Evolutionary conservation across 1,140 invertebrate genomes (phyloP).

Genomic region (Drosophila bipectinata): DNA sequence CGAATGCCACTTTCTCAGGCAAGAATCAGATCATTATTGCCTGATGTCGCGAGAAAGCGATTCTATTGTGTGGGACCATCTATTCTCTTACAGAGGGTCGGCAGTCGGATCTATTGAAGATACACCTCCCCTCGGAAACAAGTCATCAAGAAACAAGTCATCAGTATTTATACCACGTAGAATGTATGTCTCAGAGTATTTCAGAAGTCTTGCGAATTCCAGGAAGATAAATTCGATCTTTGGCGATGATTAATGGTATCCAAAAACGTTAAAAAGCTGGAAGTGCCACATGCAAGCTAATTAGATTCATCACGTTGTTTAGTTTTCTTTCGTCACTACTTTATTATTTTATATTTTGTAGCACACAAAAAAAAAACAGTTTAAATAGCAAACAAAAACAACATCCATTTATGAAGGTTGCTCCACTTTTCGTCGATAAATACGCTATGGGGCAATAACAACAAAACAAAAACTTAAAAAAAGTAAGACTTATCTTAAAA

Average conservation of each 20-base stretch:
- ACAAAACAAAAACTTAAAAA: conserved; percentile 13
- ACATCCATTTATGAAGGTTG: conserved; percentile 29
- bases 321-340: neutral
- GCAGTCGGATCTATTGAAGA: neutral
- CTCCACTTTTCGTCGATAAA: conserved; percentile 2
- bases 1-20: conserved; percentile 37
- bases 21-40: conserved; percentile 36
- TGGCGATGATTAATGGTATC: neutral
- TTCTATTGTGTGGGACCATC: conserved; percentile 12
- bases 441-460: conserved; percentile 16
- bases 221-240: neutral
- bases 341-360: conserved; percentile 3
- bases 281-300: neutral
- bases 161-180: neutral
- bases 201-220: neutral
- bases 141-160: conserved; percentile 6
- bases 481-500: conserved; percentile 29
- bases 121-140: neutral
- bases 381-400: neutral
- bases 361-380: neutral
- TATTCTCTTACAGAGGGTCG: neutral
- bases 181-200: neutral
- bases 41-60: conserved; percentile 17
- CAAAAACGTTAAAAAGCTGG: neutral
- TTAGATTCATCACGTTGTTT: conserved; percentile 1